Conservation (phyloP, 1,140 invertebrate species). For the Drosophila insularis region DNA sequence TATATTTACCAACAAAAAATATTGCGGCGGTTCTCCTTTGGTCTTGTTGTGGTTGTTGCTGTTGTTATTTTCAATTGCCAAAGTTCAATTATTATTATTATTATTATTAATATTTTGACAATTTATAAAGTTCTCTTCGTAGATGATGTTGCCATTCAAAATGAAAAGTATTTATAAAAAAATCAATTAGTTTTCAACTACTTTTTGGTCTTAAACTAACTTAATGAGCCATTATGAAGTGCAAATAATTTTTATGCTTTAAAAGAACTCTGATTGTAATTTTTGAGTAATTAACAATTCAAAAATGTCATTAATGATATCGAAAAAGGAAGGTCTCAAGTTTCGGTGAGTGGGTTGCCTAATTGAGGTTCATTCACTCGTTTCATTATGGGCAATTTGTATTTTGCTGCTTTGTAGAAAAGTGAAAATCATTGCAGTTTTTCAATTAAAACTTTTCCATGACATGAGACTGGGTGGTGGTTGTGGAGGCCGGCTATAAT, state of each 20-base stretch:
- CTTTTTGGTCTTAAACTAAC: no score
- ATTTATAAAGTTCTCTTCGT: constrained; percentile 40
- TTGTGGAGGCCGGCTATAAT: constrained; percentile 53
- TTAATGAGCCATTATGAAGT: no score
- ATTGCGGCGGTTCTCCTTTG: constrained; percentile 5
- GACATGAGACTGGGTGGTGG: constrained; percentile 34
- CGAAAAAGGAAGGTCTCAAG: no score
- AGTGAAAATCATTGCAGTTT: constrained; percentile 67
- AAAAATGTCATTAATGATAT: no score
- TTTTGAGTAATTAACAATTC: no score
- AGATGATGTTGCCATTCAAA: not conserved
- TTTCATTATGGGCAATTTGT: constrained; percentile 36
- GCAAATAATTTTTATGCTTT: no score
- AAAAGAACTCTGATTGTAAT: no score
- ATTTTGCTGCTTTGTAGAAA: constrained; percentile 52
- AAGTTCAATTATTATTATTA: constrained; percentile 38
- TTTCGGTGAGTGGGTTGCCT: no score
- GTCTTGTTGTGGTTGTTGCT: constrained; percentile 9
- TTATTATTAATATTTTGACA: constrained; percentile 32
- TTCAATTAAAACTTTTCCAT: constrained; percentile 72
- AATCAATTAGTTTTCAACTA: no score
- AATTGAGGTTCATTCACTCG: constrained; percentile 10
- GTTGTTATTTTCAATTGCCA: constrained; percentile 23
- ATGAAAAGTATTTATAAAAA: no score
- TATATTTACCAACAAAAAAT: not conserved